Percentiles rank a stretch among this genome's conserved stretches.
phyloP scores from a whole-genome alignment of 2,888 invertebrate species.

The Galeopsomyia nigrocyanea region DNA sequence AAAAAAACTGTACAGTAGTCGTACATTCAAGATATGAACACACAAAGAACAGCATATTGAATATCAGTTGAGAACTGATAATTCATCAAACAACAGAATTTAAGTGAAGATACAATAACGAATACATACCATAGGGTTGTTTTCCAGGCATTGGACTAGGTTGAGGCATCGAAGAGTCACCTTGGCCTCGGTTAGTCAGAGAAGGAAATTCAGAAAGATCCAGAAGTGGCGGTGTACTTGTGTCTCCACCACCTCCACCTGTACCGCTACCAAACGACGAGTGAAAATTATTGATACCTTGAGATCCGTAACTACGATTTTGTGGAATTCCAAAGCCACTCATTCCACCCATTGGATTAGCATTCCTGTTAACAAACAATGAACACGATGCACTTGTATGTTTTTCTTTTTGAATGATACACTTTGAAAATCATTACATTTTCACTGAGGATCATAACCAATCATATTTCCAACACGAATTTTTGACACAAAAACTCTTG shows the following conservation, averaged over 20 bases:
- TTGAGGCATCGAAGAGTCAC: constrained; percentile 83
- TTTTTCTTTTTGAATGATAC: background rate
- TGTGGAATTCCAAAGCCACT: constrained; percentile 77
- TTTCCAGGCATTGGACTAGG: constrained; percentile 89
- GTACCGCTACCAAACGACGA: constrained; percentile 80
- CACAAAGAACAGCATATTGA: constrained; percentile 1
- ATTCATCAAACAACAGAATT: constrained; percentile 9
- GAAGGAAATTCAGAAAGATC: constrained; percentile 95
- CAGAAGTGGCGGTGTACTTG: constrained; percentile 86
- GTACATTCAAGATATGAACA: constrained; percentile 6
- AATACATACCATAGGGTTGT: constrained; percentile 87
- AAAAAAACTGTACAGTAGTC: background rate
- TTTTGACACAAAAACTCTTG: background rate
- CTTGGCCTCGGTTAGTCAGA: constrained; percentile 87
- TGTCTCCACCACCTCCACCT: constrained; percentile 75
- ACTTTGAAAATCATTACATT: background rate
- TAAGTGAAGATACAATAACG: constrained; percentile 1
- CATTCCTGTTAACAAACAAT: constrained; percentile 68
- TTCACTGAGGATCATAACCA: background rate
- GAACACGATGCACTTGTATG: background rate
- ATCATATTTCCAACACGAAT: background rate
- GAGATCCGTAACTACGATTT: constrained; percentile 71
- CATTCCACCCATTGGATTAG: constrained; percentile 74
- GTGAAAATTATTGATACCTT: constrained; percentile 76
- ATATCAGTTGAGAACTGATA: constrained; percentile 2